Evolutionary conservation across 2,797 vertebrate genomes (phyloP), one percentile per base, ranked within the genome.

Genomic region (Cuculus canorus): DNA sequence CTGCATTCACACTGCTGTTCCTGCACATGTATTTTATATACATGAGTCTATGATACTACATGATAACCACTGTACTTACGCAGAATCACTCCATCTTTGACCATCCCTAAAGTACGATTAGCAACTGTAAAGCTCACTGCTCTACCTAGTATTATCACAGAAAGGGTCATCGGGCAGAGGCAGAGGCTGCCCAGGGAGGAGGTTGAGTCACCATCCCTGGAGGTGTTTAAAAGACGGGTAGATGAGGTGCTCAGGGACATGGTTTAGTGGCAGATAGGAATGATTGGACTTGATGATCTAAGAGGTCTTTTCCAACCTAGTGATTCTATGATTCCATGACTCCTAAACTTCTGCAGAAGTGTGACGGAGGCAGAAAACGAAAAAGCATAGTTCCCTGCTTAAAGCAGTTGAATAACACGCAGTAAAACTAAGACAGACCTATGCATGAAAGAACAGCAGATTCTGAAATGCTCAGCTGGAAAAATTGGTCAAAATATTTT

Each of bases 91-190:
- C 35, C 48, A 61, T 2, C 48, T 54, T 7, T 33, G 30, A 82
- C 39, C 8, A 48, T 2, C 16, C 19, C 52, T 70, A 54, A 63
- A 84, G 53, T 53, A 66, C 0, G 0, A 57, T 18, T 5, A 68
- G 57, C 52, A 81, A 43, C 32, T 22, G 54, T 18, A 76, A 82
- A 82, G n/a, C 23, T 78, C 43, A 11, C 27, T 54, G 54, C 30
- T 70, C 17, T 35, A 11, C 19, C 33, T 17, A 27, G 59, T 64
- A 53, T n/a, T n/a, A n/a, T n/a, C n/a, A n/a, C n/a, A n/a, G n/a
- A n/a, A n/a, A n/a, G n/a, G n/a, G n/a, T n/a, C n/a, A n/a, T n/a
- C n/a, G n/a, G n/a, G n/a, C n/a, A n/a, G n/a, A n/a, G n/a, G n/a
- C n/a, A n/a, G n/a, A n/a, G n/a, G n/a, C n/a, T n/a, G n/a, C n/a